Evolutionary conservation across 35 echinoderm and acorn worm genomes (phyloP), one percentile per base, ranked within the genome.

Genomic region (Anneissia japonica): DNA sequence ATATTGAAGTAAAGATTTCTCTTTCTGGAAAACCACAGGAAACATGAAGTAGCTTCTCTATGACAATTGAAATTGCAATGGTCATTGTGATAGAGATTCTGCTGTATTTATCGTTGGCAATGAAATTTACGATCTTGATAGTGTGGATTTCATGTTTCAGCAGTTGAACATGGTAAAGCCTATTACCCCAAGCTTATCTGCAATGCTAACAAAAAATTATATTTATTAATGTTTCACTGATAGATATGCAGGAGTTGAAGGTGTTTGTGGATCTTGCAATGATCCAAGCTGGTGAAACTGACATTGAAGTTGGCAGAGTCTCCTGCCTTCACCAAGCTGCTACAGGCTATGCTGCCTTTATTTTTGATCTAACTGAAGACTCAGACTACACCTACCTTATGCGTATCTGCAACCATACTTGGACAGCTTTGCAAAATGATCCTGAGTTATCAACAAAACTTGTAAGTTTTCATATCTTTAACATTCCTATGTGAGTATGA

Each of bases 181-280:
- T n/a, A n/a, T n/a, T n/a, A n/a, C n/a, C n/a, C n/a, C n/a, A n/a
- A n/a, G n/a, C n/a, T n/a, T n/a, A n/a, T n/a, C n/a, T n/a, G n/a
- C n/a, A n/a, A n/a, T n/a, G n/a, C n/a, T n/a, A n/a, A n/a, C n/a
- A n/a, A n/a, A n/a, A n/a, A n/a, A n/a, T n/a, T n/a, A n/a, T n/a
- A n/a, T n/a, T n/a, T n/a, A n/a, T n/a, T n/a, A n/a, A n/a, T n/a
- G n/a, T n/a, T n/a, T n/a, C n/a, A n/a, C n/a, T n/a, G n/a, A 35
- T 64, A 85, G 84, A 75, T 85, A 35, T 85, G 37, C 32, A 75
- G 32, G 46, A 85, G 32, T 36, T 85, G 33, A 85, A 85, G 39
- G 72, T 75, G 10, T 85, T 85, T 38, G 84, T 85, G 26, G 84
- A 85, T 64, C n/a, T 85, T 14, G 84, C 84, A 35, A 74, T 85